phyloP scores from a whole-genome alignment of 30 jellyfish, hydroid and myxozoan genomes.

The Rhopilema esculentum region DNA sequence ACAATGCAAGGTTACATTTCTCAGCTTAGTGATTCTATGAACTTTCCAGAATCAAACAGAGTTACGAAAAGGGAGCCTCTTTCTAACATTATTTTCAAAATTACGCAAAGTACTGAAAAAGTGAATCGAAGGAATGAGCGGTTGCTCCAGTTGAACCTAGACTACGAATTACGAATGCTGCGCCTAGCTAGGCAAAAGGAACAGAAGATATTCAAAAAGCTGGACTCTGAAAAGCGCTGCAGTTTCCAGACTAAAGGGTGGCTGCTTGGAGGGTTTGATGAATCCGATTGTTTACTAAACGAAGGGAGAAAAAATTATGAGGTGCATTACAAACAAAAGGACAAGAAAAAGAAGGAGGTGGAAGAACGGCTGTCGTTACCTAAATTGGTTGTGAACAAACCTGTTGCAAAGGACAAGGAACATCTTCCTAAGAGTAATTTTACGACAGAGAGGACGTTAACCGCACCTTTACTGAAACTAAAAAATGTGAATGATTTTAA shows the following conservation, averaged over 20 bases:
- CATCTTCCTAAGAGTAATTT: not conserved
- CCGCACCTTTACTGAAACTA: not conserved
- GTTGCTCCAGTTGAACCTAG: conserved; percentile 38
- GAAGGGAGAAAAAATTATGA: not conserved
- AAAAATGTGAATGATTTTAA: not conserved
- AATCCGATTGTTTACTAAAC: not conserved
- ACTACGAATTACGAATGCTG: conserved; percentile 47
- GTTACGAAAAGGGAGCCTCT: conserved; percentile 62
- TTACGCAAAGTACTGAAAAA: conserved; percentile 67
- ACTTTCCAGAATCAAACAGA: conserved; percentile 56
- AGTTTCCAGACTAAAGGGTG: conserved; percentile 15
- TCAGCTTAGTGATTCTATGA: conserved; percentile 55
- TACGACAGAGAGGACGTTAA: not conserved
- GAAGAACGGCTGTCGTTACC: not conserved
- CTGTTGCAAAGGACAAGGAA: not conserved
- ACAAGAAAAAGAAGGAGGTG: not conserved
- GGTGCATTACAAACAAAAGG: not conserved
- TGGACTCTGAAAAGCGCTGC: conserved; percentile 40
- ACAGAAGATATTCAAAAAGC: conserved; percentile 16
- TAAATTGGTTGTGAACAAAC: not conserved
- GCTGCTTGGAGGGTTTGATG: conserved; percentile 3
- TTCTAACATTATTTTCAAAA: conserved; percentile 52
- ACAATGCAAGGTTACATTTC: conserved; percentile 11
- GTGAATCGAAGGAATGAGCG: conserved; percentile 35
- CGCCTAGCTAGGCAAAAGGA: conserved; percentile 30